Percentiles rank a stretch among this genome's conserved stretches.
Conservation (phyloP, 2,888 invertebrate species). For the Apocheima hispidaria region DNA sequence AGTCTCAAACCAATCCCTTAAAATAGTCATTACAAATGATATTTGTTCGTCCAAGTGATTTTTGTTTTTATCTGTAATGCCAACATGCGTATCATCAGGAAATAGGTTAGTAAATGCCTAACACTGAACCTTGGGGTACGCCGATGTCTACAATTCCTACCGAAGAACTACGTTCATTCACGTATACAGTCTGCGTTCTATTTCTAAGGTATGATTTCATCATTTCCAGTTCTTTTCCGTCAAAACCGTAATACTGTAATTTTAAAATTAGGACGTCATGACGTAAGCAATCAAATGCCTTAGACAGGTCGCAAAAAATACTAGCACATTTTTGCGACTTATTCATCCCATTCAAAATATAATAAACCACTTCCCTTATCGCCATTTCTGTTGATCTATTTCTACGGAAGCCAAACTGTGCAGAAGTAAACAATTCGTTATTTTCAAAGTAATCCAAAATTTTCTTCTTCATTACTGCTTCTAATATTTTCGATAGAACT, state of each 20-base stretch:
- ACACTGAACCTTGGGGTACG: too few relatives aligned
- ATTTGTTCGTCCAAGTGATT: background rate
- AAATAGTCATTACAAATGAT: background rate
- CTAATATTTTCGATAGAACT: too few relatives aligned
- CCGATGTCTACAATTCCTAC: background rate
- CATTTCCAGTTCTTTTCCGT: constrained; percentile 12
- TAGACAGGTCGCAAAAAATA: constrained; percentile 24
- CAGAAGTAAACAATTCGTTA: too few relatives aligned
- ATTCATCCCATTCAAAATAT: constrained; percentile 2
- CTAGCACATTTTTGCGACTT: constrained; percentile 12
- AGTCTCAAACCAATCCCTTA: background rate
- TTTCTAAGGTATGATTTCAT: background rate
- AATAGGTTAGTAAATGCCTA: too few relatives aligned
- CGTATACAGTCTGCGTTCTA: background rate
- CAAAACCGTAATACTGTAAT: constrained; percentile 11
- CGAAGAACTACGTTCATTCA: background rate
- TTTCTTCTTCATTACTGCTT: too few relatives aligned
- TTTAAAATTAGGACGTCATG: constrained; percentile 13
- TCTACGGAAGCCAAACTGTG: too few relatives aligned
- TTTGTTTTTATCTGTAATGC: background rate
- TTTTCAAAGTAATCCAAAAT: too few relatives aligned
- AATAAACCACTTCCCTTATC: too few relatives aligned
- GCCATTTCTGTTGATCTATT: too few relatives aligned
- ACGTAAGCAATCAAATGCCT: constrained; percentile 21
- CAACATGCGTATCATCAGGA: too few relatives aligned